Percentiles rank a stretch among this genome's conserved stretches.
These are phyloP conservation scores for Tyria jacobaeae DNA, from an alignment of 2,888 invertebrate species.

Conservation along the genomic window DNA sequence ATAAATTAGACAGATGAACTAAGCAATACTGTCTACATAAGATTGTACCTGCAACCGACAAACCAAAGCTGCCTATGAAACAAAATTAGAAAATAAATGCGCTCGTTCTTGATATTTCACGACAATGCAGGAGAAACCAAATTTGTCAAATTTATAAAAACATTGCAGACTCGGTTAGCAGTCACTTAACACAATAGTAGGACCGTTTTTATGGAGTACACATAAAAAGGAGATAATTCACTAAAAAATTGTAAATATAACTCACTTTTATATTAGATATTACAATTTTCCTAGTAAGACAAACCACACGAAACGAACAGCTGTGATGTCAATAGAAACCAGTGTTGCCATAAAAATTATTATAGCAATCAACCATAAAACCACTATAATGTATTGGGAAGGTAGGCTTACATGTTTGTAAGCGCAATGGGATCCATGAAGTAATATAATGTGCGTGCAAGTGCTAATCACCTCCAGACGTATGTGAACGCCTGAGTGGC, in stretches of 20 bases:
- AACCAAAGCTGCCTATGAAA: slow-evolving; percentile 47
- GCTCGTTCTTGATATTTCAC: slow-evolving; percentile 70
- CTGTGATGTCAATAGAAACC: slow-evolving; percentile 82
- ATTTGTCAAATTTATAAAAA: slow-evolving; percentile 71
- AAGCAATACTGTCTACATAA: slow-evolving; percentile 82
- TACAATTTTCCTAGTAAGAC: slow-evolving; percentile 78
- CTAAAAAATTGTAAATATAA: slow-evolving; percentile 65
- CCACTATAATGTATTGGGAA: no score
- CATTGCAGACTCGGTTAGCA: slow-evolving; percentile 64
- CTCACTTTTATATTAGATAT: slow-evolving; percentile 79
- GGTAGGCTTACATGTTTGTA: no score
- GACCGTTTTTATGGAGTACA: slow-evolving; percentile 43
- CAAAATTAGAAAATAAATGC: slow-evolving; percentile 56
- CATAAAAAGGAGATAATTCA: slow-evolving; percentile 54
- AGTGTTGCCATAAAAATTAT: slow-evolving; percentile 60
- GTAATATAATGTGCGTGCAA: no score
- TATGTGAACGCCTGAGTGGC: no score
- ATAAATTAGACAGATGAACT: slow-evolving; percentile 69
- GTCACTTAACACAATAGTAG: slow-evolving; percentile 54
- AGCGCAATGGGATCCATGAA: no score
- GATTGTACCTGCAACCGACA: slow-evolving; percentile 75
- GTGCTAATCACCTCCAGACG: no score
- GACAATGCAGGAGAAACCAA: slow-evolving; percentile 75
- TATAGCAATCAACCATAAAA: background rate
- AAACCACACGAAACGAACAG: slow-evolving; percentile 83